Evolutionary conservation across 2,888 invertebrate genomes (phyloP).

Genomic region (Diarsia dahlii): DNA sequence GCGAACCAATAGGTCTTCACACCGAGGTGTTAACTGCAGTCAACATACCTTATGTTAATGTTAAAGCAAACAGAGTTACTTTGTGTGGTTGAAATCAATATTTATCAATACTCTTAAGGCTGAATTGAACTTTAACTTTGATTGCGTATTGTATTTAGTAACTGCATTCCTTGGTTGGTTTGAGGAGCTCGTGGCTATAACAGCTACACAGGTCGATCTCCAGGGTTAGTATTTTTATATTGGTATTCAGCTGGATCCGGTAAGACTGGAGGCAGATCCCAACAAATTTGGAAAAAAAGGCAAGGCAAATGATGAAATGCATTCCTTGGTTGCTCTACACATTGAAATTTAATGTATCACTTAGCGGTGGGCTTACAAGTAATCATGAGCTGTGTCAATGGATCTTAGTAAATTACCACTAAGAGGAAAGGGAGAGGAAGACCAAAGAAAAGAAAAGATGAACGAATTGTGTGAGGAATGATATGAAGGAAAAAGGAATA

Average conservation of each 20-base stretch:
- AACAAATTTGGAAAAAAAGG: too few species aligned
- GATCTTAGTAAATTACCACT: background rate
- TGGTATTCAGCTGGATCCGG: too few species aligned
- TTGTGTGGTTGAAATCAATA: constrained; percentile 3
- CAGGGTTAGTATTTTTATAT: background rate
- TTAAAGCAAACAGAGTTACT: constrained; percentile 12
- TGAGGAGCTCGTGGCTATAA: too few species aligned
- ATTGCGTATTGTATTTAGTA: background rate
- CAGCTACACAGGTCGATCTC: background rate
- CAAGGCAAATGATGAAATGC: too few species aligned
- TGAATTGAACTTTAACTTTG: background rate
- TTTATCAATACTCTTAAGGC: background rate
- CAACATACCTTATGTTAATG: constrained; percentile 37
- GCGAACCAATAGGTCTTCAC: constrained; percentile 85
- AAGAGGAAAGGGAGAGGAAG: background rate
- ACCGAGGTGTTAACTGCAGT: constrained; percentile 86
- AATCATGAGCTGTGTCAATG: background rate
- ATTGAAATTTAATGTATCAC: background rate
- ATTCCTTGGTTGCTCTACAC: background rate
- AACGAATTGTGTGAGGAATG: too few species aligned
- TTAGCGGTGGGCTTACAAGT: background rate
- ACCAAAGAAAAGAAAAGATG: too few species aligned
- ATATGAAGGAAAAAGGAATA: too few species aligned
- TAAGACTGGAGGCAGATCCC: too few species aligned
- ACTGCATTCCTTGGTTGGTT: background rate